These are phyloP conservation scores for Geotria australis DNA, from an alignment of 2,797 vertebrate species.

Conservation along the genomic window DNA sequence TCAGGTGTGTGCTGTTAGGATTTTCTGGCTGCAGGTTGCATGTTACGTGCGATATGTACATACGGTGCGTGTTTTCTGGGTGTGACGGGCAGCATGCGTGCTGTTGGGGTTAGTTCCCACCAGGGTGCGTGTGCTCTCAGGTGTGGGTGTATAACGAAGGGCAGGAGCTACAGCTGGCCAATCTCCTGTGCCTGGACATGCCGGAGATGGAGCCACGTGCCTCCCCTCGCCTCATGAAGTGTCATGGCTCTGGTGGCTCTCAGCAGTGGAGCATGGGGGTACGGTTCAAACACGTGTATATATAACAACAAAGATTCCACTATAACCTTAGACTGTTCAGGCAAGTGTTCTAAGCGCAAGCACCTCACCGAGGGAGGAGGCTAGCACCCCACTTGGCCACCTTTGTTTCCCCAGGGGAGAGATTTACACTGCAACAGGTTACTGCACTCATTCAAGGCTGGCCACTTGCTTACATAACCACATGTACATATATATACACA, in stretches of 20 bases:
- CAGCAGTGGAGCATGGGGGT: conserved; percentile 86
- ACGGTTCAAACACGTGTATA: conserved; percentile 5
- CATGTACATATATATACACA: no score
- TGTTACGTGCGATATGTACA: no score
- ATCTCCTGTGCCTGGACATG: conserved; percentile 61
- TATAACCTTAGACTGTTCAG: not conserved
- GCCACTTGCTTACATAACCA: conserved; percentile 7
- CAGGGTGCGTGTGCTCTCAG: conserved; percentile 8
- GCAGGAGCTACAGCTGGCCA: conserved; percentile 48
- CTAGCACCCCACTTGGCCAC: no score
- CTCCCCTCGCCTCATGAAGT: conserved; percentile 76
- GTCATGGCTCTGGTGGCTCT: conserved; percentile 69
- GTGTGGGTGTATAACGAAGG: conserved; percentile 70
- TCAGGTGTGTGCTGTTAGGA: no score
- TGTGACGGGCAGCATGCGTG: no score
- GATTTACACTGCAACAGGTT: no score
- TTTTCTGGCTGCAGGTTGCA: no score
- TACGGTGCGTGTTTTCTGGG: no score
- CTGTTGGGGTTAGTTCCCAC: no score
- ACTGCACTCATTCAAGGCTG: no score
- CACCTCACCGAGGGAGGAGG: no score
- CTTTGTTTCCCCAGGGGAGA: no score
- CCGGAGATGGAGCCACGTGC: conserved; percentile 52
- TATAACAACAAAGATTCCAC: not conserved
- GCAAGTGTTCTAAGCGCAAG: not conserved